A percentile compares a stretch with the other conserved stretches of the same genome.
phyloP scores from a whole-genome alignment of 2,888 invertebrate species.

The Andrena dorsata region DNA sequence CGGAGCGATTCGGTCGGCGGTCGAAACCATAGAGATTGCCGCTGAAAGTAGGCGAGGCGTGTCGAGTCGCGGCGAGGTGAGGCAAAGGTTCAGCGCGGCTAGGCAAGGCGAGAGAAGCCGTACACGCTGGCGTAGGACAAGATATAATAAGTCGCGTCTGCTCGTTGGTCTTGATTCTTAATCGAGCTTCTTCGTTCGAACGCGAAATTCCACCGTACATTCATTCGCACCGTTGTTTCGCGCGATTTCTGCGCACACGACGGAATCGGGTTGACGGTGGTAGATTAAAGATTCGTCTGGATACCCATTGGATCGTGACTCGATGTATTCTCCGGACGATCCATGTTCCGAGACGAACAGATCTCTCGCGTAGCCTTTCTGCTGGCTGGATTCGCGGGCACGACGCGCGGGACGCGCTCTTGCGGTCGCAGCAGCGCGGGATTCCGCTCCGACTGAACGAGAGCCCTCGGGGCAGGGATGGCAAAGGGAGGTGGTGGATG shows the following conservation, averaged over 20 bases:
- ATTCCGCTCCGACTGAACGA: background rate
- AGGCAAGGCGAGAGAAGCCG: background rate
- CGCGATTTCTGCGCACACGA: slow-evolving; percentile 12
- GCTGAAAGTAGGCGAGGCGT: background rate
- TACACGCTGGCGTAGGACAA: background rate
- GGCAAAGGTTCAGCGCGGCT: background rate
- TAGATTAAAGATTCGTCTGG: slow-evolving; percentile 58
- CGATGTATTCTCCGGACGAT: slow-evolving; percentile 26
- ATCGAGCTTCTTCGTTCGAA: background rate
- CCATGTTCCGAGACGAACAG: slow-evolving; percentile 64
- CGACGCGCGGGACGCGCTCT: background rate
- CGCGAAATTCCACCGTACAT: slow-evolving; percentile 42
- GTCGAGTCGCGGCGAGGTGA: background rate
- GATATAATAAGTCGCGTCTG: background rate
- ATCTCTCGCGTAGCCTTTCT: background rate
- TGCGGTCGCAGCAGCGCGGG: too few relatives aligned
- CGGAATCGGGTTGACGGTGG: slow-evolving; percentile 52
- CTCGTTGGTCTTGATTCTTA: background rate
- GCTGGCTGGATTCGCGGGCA: background rate
- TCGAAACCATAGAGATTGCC: too few relatives aligned
- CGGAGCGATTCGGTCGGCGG: too few relatives aligned
- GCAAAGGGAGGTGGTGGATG: background rate
- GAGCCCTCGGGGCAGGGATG: background rate
- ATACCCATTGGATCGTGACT: slow-evolving; percentile 65
- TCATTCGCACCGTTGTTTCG: slow-evolving; percentile 53